Base-by-base conservation (phyloP, 2,113 vertebrate species). In the Corynorhinus townsendii region DNA sequence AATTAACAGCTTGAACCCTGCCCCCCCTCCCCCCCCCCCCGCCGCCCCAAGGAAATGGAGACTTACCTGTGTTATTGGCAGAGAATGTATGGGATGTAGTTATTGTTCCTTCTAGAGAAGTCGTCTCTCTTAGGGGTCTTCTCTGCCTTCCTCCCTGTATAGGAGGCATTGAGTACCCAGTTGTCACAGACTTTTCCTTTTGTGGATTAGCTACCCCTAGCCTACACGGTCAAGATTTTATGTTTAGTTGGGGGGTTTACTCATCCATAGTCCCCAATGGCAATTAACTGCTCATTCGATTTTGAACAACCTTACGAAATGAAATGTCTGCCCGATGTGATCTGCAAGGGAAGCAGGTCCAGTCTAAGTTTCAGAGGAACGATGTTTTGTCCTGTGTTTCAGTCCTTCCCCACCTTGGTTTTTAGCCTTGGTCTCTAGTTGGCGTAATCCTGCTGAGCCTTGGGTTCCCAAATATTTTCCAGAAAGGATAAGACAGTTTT, bases 1-100 rank as follows among this genome's bases (percentile, higher is more conserved):
- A 98, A 96, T 97, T 94, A 97, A 95, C 91, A 72, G 95, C 75
- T 69, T 66, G 95, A 56, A n/a, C 62, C n/a, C 15, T 54, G 4
- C 12, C 52, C 52, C n/a, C 52, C 9, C 11, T 64, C 47, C 33
- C 38, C 11, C 11, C 68, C 64, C 9, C 14, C 64, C 43, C 30
- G 38, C 38, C n/a, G n/a, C n/a, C n/a, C n/a, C n/a, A 4, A 85
- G 90, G 76, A 89, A 90, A 87, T 17, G 54, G 76, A 86, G 47
- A 86, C 90, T 87, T 97, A 86, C 96, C 92, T 95, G 83, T 69
- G 83, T 38, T 82, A 40, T 89, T 95, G 69, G 76, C 43, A 45
- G 77, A 81, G n/a, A 85, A 91, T 83, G 68, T 47, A 7, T 71
- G 47, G 54, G 72, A 20, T 49, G 35, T 89, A 83, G n/a, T 95